Evolutionary conservation across 2,888 invertebrate genomes (phyloP).

Genomic region (Ichneumon xanthorius): DNA sequence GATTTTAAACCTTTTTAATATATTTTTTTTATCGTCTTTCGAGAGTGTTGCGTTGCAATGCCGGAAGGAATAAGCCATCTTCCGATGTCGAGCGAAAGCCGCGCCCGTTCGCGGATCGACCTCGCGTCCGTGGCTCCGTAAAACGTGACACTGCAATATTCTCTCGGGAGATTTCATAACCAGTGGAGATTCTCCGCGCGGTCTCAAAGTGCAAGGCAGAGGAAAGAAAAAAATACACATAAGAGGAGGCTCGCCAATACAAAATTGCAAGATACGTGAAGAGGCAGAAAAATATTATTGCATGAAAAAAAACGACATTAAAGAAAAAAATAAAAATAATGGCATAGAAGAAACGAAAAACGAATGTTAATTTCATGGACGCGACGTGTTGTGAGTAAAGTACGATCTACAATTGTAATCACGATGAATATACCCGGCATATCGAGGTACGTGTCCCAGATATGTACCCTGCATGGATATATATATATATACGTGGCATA

Average conservation of each 20-base stretch:
- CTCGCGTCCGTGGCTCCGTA: neutral
- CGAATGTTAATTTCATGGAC: neutral
- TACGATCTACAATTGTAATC: neutral
- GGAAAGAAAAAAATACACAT: neutral
- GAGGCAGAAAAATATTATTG: neutral
- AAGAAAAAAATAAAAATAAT: neutral
- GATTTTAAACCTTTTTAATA: neutral
- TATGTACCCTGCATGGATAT: neutral
- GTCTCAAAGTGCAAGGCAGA: constrained; percentile 11
- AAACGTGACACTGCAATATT: constrained; percentile 21
- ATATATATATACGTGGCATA: neutral
- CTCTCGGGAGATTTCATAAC: constrained; percentile 39
- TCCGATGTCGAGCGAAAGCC: neutral
- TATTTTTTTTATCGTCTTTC: neutral
- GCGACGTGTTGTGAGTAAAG: neutral
- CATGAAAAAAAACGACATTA: neutral
- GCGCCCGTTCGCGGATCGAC: neutral
- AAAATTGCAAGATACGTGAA: neutral
- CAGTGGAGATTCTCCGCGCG: neutral
- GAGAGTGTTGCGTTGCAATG: neutral
- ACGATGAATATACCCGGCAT: neutral
- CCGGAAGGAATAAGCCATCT: neutral
- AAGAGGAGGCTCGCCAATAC: neutral
- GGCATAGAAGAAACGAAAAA: neutral
- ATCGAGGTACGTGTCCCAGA: neutral